Evolutionary conservation across 2,113 vertebrate species (phyloP).

Genomic region (Paratilapia polleni): DNA sequence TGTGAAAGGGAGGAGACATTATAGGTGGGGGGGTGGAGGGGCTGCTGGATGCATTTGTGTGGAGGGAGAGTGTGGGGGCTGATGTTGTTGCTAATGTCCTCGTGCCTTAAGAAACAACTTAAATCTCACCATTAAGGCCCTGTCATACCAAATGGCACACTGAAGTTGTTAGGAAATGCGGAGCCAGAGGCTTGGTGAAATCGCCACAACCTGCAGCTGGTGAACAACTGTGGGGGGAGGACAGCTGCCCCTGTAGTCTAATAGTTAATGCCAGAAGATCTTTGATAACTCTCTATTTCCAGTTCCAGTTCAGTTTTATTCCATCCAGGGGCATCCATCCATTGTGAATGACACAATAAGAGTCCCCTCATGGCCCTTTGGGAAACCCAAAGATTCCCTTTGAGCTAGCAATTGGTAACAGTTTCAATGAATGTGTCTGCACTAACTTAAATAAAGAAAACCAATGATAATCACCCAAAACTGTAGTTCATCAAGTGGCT

Average conservation of each 20-base stretch:
- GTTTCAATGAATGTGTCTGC: not conserved
- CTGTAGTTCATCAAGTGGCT: not conserved
- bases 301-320: not conserved
- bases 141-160: not conserved
- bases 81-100: not conserved
- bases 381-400: not conserved
- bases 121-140: not conserved
- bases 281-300: not conserved
- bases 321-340: too few species aligned
- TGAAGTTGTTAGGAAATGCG: not conserved
- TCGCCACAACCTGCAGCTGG: not conserved
- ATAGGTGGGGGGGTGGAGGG: not conserved
- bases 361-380: not conserved
- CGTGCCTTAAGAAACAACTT: not conserved
- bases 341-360: not conserved
- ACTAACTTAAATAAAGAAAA: not conserved
- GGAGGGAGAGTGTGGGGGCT: conserved; percentile 7
- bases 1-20: conserved; percentile 4
- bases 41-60: conserved; percentile 13
- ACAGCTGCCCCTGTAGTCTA: conserved; percentile 5
- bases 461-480: not conserved
- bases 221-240: not conserved
- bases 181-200: not conserved
- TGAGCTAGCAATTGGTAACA: not conserved
- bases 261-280: too few species aligned